Conservation (phyloP, 2,888 invertebrate species). For the Drosophila leonis region DNA sequence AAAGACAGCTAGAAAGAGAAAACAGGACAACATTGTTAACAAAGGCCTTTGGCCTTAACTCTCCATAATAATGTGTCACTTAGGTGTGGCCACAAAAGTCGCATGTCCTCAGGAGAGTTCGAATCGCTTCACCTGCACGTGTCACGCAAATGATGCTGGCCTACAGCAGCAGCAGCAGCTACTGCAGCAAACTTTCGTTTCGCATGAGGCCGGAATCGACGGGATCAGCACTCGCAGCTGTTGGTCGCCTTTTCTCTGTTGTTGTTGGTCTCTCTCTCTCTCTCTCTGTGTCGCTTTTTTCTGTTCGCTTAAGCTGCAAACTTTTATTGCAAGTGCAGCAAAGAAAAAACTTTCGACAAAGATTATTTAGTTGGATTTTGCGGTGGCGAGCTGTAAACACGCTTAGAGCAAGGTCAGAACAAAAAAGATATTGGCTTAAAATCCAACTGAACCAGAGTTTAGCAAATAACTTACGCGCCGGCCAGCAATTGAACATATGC, state of each 20-base stretch:
- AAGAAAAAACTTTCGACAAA: constrained; percentile 64
- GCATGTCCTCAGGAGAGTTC: constrained; percentile 5
- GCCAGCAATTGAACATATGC: neutral
- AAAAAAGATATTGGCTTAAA: constrained; percentile 5
- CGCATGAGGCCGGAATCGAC: constrained; percentile 39
- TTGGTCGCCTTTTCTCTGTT: constrained; percentile 12
- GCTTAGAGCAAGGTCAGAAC: constrained; percentile 12
- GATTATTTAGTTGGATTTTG: constrained; percentile 63
- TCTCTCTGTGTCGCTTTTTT: neutral
- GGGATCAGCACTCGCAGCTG: constrained; percentile 36
- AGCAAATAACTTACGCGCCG: neutral
- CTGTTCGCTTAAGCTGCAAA: constrained; percentile 34
- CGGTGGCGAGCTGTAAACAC: constrained; percentile 29
- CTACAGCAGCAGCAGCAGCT: constrained; percentile 15
- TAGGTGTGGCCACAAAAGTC: neutral
- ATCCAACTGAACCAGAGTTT: neutral
- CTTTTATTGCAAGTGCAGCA: constrained; percentile 46
- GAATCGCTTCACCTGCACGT: neutral
- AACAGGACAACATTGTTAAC: constrained; percentile 1
- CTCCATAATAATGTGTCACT: constrained; percentile 14
- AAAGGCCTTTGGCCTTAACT: constrained; percentile 19
- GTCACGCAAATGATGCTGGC: constrained; percentile 30
- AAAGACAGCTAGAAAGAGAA: neutral
- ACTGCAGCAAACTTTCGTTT: constrained; percentile 21
- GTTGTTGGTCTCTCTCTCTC: no score